A percentile compares a stretch with the other conserved stretches of the same genome.
Conservation (phyloP, 2,113 vertebrate species). For the Naja naja region DNA sequence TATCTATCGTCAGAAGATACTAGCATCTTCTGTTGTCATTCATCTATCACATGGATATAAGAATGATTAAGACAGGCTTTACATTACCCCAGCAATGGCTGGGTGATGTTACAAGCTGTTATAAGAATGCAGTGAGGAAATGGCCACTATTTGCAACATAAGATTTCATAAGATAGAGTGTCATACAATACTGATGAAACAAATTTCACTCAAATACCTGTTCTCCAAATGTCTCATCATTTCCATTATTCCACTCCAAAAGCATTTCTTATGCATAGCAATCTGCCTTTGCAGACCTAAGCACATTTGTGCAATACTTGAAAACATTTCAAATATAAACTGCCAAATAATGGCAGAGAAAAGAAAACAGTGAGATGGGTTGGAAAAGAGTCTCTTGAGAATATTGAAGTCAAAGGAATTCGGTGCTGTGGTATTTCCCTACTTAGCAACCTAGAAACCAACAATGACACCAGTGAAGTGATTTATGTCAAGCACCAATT, state of each 20-base stretch:
- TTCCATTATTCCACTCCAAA: slow-evolving; percentile 29
- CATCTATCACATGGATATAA: not conserved
- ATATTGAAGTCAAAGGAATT: slow-evolving; percentile 48
- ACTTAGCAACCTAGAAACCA: slow-evolving; percentile 37
- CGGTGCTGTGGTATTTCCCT: not conserved
- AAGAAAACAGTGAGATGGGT: slow-evolving; percentile 21
- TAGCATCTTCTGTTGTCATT: not conserved
- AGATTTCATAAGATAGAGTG: slow-evolving; percentile 10
- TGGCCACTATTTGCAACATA: slow-evolving; percentile 2
- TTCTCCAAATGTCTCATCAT: slow-evolving; percentile 24
- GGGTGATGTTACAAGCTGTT: not conserved
- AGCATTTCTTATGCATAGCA: slow-evolving; percentile 25
- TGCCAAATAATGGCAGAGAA: slow-evolving; percentile 24
- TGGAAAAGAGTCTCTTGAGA: slow-evolving; percentile 45
- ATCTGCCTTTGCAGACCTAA: slow-evolving; percentile 44
- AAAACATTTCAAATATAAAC: slow-evolving; percentile 39
- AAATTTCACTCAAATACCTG: slow-evolving; percentile 9
- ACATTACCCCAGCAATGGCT: not conserved
- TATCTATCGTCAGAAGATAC: not conserved
- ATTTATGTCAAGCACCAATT: slow-evolving; percentile 35
- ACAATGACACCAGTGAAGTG: not conserved
- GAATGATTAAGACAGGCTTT: not conserved
- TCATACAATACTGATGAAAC: slow-evolving; percentile 11
- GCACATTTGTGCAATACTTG: slow-evolving; percentile 34
- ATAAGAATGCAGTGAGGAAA: not conserved